Base-by-base conservation (phyloP, 1,140 invertebrate species). In the Macrobrachium rosenbergii region DNA sequence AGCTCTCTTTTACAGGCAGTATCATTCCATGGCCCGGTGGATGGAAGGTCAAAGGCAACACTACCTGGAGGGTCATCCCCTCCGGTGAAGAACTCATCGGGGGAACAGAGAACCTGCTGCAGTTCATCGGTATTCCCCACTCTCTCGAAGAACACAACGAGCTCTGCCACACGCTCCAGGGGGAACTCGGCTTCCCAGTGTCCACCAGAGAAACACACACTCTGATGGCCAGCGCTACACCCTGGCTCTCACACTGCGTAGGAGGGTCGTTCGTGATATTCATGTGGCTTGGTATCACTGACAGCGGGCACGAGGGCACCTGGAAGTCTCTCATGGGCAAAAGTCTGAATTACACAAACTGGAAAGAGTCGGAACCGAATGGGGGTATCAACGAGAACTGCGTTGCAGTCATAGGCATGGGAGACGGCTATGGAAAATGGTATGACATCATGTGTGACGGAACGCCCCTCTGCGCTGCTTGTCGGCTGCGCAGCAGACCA, bases 381-480 rank as follows among this genome's bases (percentile, higher is more conserved):
- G 69, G 69, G 7, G 69, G 69, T n/a, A 10, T 72, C 69, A 72
- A 23, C 2, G 69, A 72, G 23, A 72, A 72, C 69, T 72, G 69
- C 69, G 69, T 72, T 23, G 69, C 23, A 16, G 69, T 72, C 5
- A 72, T 28, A n/a, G 69, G 69, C 5, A 23, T 16, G 0, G 69
- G 69, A 12, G 69, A 28, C 5, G 69, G 23, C 2, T 12, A 12
- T 12, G 69, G 69, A 43, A 72, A 72, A 17, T 72, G 69, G 69
- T 72, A 23, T 43, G 69, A 72, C 21, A 72, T 72, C 69, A 21
- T 72, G 69, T 72, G 69, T n/a, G 69, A 72, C 16, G 69, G 69
- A 8, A 43, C 69, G 11, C 69, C 69, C 0, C 69, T 72, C 23
- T 72, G 69, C 11, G 69, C 69, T 5, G 23, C 21, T n/a, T 72